Conservation (phyloP, 2,113 vertebrate genomes). For the Seriola dumerili region DNA sequence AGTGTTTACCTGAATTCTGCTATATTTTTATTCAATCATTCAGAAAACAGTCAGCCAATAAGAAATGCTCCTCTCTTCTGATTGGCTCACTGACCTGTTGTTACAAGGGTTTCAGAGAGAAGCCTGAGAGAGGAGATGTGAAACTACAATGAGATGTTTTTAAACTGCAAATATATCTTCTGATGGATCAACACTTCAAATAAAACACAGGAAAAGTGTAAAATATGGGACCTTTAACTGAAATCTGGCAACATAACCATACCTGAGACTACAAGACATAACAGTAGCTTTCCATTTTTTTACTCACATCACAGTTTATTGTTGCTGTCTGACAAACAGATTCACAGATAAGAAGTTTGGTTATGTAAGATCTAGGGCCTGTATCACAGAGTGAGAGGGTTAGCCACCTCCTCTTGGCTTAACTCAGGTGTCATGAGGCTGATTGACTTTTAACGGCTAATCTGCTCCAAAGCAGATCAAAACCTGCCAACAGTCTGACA, state of each 20-base stretch:
- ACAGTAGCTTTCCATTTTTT: background rate
- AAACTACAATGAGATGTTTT: too few species aligned
- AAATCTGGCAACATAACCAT: background rate
- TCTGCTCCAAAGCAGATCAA: conserved; percentile 4
- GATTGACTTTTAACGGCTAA: background rate
- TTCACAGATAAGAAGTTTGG: background rate
- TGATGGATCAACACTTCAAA: too few species aligned
- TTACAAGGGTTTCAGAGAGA: too few species aligned
- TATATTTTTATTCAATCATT: too few species aligned
- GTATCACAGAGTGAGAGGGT: conserved; percentile 6
- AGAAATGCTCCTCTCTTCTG: too few species aligned
- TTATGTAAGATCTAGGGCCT: background rate
- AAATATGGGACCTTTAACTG: too few species aligned
- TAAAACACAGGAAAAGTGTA: too few species aligned
- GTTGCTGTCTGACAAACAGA: conserved; percentile 6
- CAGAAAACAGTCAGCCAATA: too few species aligned
- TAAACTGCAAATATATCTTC: too few species aligned
- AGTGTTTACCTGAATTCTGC: too few species aligned
- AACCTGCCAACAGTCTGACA: background rate
- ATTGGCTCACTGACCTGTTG: too few species aligned
- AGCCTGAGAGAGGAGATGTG: too few species aligned
- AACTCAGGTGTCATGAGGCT: background rate
- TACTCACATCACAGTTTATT: background rate
- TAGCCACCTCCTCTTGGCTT: background rate
- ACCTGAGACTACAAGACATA: background rate